Base-by-base conservation (phyloP, 2,888 invertebrate species). In the Electrophaes corylata region DNA sequence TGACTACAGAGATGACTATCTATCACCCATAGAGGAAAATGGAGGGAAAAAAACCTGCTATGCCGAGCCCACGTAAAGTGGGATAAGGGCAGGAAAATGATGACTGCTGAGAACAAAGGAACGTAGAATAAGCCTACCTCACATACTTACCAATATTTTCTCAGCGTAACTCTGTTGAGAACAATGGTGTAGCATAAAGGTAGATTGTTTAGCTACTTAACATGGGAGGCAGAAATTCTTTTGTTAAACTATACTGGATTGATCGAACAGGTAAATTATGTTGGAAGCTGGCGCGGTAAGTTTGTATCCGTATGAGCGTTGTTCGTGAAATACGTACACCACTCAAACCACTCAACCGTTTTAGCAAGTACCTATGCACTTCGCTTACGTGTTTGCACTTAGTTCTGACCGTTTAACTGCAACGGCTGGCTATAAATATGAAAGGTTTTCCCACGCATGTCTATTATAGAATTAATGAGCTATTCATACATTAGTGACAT, bases 281-380 rank as follows among this genome's bases (percentile, higher is more conserved):
- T 47, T 37, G 20, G 23, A 47, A 23, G 23, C 23, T 37, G 31
- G n/a, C 16, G 11, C 47, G 12, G 19, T 47, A 12, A 41, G 41
- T 16, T 26, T 40, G 46, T 40, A 40, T 35, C 18, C 35, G 40
- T 41, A 37, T 29, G n/a, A 39, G 40, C 40, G 33, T 12, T 51
- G 55, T 55, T 51, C 41, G 26, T 43, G 47, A 50, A 50, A 51
- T 37, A 44, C 55, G 20, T 37, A 47, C 46, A 44, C 29, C 43
- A 47, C 54, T 47, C 55, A 50, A 47, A 52, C 47, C 39, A 44
- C 48, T 50, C 48, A 39, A 45, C 48, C 39, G 29, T 14, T 45
- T 35, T 29, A 51, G 33, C 18, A 26, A 41, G 20, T 14, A 50
- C 40, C 40, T 40, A 49, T 43, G 50, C 41, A 33, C 35, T 51